Conservation (phyloP, 2,113 vertebrate species). For the Phrynocephalus versicolor region DNA sequence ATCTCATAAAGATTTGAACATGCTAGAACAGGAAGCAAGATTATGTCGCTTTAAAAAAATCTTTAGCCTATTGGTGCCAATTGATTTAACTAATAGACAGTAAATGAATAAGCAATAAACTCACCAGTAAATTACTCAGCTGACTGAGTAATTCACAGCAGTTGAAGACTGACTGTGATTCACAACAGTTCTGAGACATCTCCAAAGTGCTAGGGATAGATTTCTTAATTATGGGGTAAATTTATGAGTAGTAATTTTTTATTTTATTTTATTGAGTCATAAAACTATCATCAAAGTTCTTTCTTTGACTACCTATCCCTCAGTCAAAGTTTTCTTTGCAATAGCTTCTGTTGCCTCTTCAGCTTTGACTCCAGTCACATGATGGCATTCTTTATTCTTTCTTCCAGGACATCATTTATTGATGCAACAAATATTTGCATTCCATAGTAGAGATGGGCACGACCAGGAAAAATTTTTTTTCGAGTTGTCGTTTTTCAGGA, state of each 20-base stretch:
- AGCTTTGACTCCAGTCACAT: not conserved
- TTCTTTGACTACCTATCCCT: not conserved
- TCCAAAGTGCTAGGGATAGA: not conserved
- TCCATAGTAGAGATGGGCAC: too few relatives aligned
- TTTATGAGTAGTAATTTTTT: not conserved
- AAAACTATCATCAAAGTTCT: constrained; percentile 8
- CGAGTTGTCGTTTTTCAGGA: too few relatives aligned
- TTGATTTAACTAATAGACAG: not conserved
- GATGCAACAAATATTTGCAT: not conserved
- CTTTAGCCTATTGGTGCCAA: not conserved
- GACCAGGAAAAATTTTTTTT: too few relatives aligned
- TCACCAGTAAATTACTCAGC: not conserved
- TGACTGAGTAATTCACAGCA: not conserved
- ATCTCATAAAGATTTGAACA: not conserved
- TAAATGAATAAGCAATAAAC: constrained; percentile 30
- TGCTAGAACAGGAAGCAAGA: not conserved
- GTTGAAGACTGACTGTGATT: constrained; percentile 11
- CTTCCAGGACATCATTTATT: constrained; percentile 5
- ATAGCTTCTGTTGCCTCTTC: not conserved
- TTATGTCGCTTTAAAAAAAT: not conserved
- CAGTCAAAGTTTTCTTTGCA: constrained; percentile 13
- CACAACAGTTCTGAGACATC: not conserved
- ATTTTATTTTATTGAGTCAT: not conserved
- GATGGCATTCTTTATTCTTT: constrained; percentile 17
- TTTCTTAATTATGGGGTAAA: constrained; percentile 18